Conservation (phyloP, 2,797 vertebrate genomes). For the Tachyglossus aculeatus region DNA sequence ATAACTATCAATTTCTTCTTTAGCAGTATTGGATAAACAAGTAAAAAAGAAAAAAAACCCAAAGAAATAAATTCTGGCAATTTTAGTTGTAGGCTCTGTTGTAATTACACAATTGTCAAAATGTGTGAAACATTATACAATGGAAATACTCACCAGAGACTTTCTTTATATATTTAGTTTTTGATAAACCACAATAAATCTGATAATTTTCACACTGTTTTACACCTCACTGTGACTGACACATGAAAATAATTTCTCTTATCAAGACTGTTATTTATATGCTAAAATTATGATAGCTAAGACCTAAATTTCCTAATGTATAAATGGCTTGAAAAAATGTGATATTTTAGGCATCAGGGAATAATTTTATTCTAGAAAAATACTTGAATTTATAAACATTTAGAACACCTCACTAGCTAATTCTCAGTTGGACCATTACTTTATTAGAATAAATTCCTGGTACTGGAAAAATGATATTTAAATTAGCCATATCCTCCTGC, state of each 20-base stretch:
- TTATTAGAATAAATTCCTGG: slow-evolving; percentile 38
- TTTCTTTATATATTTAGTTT: too few species aligned
- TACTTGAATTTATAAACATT: slow-evolving; percentile 28
- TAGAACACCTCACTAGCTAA: slow-evolving; percentile 44
- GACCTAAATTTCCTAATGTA: slow-evolving; percentile 31
- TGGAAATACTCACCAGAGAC: too few species aligned
- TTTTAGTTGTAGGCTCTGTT: too few species aligned
- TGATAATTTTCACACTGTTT: too few species aligned
- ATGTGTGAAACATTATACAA: too few species aligned
- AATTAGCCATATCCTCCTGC: slow-evolving; percentile 28
- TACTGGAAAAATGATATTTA: slow-evolving; percentile 31
- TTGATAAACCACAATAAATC: too few species aligned
- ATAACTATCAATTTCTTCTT: too few species aligned
- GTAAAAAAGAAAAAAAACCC: too few species aligned
- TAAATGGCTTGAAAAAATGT: slow-evolving; percentile 34
- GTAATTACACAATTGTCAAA: too few species aligned
- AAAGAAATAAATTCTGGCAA: too few species aligned
- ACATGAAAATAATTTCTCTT: slow-evolving; percentile 33
- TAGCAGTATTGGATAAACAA: too few species aligned
- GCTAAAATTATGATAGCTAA: slow-evolving; percentile 40
- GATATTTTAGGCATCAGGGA: slow-evolving; percentile 49
- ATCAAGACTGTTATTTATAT: slow-evolving; percentile 35
- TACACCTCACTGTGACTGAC: neutral
- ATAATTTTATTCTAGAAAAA: too few species aligned
- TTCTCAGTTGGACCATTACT: slow-evolving; percentile 23